Evolutionary conservation across 2,797 vertebrate species (phyloP).

Genomic region (Myotis findleyi): DNA sequence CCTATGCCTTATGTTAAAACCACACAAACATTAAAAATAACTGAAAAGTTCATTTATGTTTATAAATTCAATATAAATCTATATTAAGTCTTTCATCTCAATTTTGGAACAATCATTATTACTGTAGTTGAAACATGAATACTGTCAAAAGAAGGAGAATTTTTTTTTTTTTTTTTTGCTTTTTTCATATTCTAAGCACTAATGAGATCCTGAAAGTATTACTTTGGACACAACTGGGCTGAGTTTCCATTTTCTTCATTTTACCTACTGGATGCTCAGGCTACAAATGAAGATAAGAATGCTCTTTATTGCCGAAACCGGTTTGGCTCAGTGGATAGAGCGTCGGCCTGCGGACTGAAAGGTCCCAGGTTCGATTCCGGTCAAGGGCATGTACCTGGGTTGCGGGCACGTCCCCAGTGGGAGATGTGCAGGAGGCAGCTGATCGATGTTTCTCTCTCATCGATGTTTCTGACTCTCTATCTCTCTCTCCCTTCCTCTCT

Average conservation of each 20-base stretch:
- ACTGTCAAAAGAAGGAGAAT: background rate
- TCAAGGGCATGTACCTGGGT: too few species aligned
- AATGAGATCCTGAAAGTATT: background rate
- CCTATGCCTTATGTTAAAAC: background rate
- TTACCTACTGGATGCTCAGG: background rate
- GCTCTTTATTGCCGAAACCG: too few species aligned
- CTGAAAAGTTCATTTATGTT: background rate
- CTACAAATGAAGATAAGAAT: background rate
- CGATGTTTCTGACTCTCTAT: too few species aligned
- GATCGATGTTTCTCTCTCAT: too few species aligned
- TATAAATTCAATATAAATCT: background rate
- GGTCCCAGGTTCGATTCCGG: too few species aligned
- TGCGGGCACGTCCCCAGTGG: too few species aligned
- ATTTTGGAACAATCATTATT: constrained; percentile 25
- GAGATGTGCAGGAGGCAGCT: too few species aligned
- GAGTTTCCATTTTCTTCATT: background rate
- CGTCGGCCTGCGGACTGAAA: too few species aligned
- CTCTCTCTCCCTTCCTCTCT: too few species aligned
- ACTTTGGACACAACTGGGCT: background rate
- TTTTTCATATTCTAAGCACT: background rate
- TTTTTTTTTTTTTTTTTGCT: background rate
- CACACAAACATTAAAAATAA: background rate
- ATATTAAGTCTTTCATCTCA: constrained; percentile 54
- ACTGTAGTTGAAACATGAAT: background rate
- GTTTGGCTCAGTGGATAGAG: too few species aligned